A percentile compares a stretch with the other conserved stretches of the same genome.
Conservation (phyloP, 2,797 vertebrate genomes). For the Glossophaga mutica region DNA sequence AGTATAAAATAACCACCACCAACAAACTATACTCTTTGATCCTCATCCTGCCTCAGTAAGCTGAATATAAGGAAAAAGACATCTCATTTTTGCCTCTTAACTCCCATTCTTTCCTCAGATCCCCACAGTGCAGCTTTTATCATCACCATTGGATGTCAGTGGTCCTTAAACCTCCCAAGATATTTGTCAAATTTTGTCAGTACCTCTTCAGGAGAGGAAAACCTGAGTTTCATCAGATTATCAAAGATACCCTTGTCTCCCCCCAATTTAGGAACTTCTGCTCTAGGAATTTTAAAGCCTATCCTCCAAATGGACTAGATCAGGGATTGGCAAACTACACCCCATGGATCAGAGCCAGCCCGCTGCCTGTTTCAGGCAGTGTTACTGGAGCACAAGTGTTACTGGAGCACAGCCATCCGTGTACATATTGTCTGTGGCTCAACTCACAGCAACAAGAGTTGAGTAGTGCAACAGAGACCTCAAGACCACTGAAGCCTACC, state of each 20-base stretch:
- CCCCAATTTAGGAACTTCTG: neutral
- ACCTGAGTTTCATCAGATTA: neutral
- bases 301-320: neutral
- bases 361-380: neutral
- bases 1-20: neutral
- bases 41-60: neutral
- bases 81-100: neutral
- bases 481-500: neutral
- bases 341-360: neutral
- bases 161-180: neutral
- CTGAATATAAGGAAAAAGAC: neutral
- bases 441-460: neutral
- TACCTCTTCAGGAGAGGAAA: neutral
- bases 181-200: neutral
- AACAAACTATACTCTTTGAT: neutral
- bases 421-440: neutral
- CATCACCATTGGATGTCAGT: neutral
- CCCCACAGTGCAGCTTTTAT: neutral
- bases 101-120: neutral
- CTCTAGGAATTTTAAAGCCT: neutral
- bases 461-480: neutral
- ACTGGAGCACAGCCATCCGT: neutral
- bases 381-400: neutral
- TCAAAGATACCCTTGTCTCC: neutral
- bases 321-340: neutral